Conservation (phyloP, 2,113 vertebrate genomes). For the Lathamus discolor region DNA sequence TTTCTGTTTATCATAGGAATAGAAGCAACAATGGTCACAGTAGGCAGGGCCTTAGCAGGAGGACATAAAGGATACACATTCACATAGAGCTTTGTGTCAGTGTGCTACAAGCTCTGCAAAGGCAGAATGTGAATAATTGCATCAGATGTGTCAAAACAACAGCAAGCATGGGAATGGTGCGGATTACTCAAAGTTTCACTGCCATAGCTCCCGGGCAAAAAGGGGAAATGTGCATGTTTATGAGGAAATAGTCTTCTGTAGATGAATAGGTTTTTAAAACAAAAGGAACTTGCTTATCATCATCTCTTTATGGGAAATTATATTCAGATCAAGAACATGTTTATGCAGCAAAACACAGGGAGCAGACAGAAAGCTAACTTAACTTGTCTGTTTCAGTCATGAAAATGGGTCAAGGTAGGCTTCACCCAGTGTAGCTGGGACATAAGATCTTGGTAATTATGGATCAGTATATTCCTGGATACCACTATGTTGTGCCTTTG, state of each 20-base stretch:
- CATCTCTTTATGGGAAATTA: not conserved
- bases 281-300: not conserved
- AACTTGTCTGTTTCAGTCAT: not conserved
- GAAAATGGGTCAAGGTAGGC: not conserved
- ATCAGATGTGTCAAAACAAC: not conserved
- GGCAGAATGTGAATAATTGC: slow-evolving; percentile 2
- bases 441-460: not conserved
- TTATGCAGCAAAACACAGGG: not conserved
- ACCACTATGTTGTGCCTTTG: not conserved
- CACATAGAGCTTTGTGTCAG: not conserved
- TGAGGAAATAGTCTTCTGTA: not conserved
- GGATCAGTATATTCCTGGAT: not conserved
- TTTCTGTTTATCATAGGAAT: slow-evolving; percentile 32
- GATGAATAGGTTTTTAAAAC: not conserved
- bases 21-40: not conserved
- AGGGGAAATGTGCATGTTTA: not conserved
- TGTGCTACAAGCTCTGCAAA: not conserved
- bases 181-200: not conserved
- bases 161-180: not conserved
- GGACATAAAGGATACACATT: not conserved
- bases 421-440: not conserved
- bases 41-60: not conserved
- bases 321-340: not conserved
- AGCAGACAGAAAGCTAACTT: not conserved
- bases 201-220: not conserved